Base-by-base conservation (phyloP, 2,888 invertebrate genomes). In the Spilosoma lubricipeda region DNA sequence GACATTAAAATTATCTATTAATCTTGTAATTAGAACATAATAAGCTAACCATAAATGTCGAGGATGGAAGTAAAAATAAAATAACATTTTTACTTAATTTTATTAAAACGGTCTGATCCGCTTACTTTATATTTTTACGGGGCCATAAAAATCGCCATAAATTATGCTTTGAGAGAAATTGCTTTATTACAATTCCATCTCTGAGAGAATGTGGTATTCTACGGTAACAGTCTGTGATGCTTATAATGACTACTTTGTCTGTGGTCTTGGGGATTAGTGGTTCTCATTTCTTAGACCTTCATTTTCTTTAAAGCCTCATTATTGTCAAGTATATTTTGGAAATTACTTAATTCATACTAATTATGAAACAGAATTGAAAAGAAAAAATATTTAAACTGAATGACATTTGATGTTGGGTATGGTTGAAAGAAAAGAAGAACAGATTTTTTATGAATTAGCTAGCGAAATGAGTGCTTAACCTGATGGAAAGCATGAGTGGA, bases 91-190 rank as follows among this genome's bases (percentile, higher is more conserved):
- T 87, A 86, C 85, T 85, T 86, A 85, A 87, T 88, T 86, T 88
- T 87, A 84, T 87, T 88, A 87, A 87, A 87, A 86, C 84, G 84
- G 82, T 82, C 82, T 88, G 83, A 89, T 88, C 88, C 85, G 77
- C 77, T 85, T 87, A 86, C 84, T 85, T 82, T 76, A 76, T 74
- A 81, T 89, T 71, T 91, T 90, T 91, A 90, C 87, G 86, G 81
- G 77, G 76, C 78, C 87, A 86, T 92, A 91, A 92, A 92, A 91
- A 89, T 89, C 75, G 87, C 80, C 83, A 90, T 91, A 92, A 93
- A 91, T 93, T 92, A 90, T 86, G 84, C 85, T 87, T 86, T 84
- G 85, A 87, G 85, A 84, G 80, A 82, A 87, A 88, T 86, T 86
- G 82, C 83, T 80, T 69, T 71, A 80, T 85, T 87, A 86, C 85